Evolutionary conservation across 2,113 vertebrate genomes (phyloP).

Genomic region (Heptranchias perlo): DNA sequence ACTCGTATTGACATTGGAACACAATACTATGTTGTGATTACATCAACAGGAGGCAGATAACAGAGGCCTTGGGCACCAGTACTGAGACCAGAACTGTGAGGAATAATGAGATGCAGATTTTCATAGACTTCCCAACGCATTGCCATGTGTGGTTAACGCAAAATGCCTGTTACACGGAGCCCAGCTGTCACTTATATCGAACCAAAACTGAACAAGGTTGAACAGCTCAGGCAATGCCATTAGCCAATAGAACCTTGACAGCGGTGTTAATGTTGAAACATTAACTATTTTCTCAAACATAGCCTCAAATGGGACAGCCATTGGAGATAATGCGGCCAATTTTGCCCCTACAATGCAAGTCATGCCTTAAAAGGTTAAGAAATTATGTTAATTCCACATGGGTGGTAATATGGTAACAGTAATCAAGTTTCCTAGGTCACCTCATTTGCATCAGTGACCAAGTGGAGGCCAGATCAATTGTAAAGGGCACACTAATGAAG

Average conservation of each 20-base stretch:
- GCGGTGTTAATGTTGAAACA: neutral
- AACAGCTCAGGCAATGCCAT: neutral
- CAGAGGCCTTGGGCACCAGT: no score
- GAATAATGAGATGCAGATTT: neutral
- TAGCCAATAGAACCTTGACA: neutral
- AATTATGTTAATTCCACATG: no score
- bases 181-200: neutral
- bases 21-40: no score
- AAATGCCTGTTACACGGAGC: neutral
- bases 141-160: neutral
- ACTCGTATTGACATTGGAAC: no score
- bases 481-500: neutral
- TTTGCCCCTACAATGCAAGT: neutral
- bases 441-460: neutral
- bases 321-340: neutral
- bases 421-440: no score
- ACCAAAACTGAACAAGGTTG: neutral
- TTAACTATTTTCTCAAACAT: neutral
- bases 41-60: no score
- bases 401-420: neutral
- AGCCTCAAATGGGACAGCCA: neutral
- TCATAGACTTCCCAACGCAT: neutral
- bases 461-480: neutral
- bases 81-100: no score
- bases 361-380: neutral